Conservation (phyloP, 2,888 invertebrate species). For the Meghimatium bilineatum region DNA sequence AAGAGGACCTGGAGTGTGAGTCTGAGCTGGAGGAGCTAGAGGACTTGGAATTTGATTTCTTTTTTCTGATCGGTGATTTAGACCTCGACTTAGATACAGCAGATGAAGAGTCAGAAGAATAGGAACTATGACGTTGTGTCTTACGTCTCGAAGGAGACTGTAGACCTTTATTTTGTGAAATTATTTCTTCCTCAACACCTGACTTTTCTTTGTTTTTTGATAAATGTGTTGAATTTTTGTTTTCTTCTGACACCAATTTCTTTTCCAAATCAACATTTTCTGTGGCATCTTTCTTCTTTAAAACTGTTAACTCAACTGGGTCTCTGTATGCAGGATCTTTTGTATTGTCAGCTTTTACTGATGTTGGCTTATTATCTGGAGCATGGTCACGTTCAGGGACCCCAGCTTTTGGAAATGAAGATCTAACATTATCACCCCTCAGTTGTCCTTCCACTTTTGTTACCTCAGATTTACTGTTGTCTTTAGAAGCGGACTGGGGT, state of each 20-base stretch:
- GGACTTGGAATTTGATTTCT: slow-evolving; percentile 19
- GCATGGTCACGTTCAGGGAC: background rate
- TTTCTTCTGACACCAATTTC: slow-evolving; percentile 20
- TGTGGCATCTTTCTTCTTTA: background rate
- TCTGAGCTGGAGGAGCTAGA: slow-evolving; percentile 39
- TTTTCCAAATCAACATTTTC: slow-evolving; percentile 24
- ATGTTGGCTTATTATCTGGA: too few species aligned
- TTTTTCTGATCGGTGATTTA: slow-evolving; percentile 53
- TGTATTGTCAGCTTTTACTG: background rate
- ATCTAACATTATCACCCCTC: slow-evolving; percentile 38
- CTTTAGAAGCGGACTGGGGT: slow-evolving; percentile 9
- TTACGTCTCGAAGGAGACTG: background rate
- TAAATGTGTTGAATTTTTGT: background rate
- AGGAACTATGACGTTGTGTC: background rate
- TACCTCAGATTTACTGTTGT: background rate
- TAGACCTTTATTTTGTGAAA: background rate
- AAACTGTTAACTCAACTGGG: background rate
- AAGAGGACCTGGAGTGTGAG: slow-evolving; percentile 56
- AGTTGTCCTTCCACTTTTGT: slow-evolving; percentile 40
- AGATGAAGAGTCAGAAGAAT: slow-evolving; percentile 36
- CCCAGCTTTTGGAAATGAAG: slow-evolving; percentile 42
- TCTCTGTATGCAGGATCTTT: background rate
- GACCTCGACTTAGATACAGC: slow-evolving; percentile 57
- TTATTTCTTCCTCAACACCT: background rate
- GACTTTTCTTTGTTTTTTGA: slow-evolving; percentile 2